Evolutionary conservation across 2,113 vertebrate genomes (phyloP), one percentile per base, ranked within the genome.

Genomic region (Trematocara stigmaticum): DNA sequence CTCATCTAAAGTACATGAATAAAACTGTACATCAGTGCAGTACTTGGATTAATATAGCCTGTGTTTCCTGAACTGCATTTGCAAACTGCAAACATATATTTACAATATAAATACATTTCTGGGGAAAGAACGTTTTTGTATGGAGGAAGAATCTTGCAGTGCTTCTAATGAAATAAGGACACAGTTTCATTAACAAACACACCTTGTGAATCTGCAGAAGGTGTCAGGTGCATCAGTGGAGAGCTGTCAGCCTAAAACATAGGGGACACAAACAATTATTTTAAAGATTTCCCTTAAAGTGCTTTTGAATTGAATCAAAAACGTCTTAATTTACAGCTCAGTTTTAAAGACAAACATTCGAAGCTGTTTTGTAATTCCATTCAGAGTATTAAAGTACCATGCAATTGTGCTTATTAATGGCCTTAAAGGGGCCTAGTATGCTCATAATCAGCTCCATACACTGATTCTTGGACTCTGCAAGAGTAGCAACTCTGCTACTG

Each of bases 161-260:
- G 40, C 12, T 74, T 29, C 15, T 31, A 49, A 47, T 47, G 2
- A 47, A 45, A 47, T 45, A 38, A 23, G 12, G 20, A 87, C n/a
- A 38, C 31, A 31, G 11, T 26, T 53, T 23, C 16, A 80, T 20
- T 66, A 29, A 86, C 10, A 85, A 35, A 93, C 89, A 11, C 10
- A 95, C 92, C 89, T 90, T 53, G 84, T 74, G 53, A 23, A 31
- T 69, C 78, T 40, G 82, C 52, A 69, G 69, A 13, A 11, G 90
- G 16, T 40, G 47, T 31, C 12, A 12, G 38, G 56, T 10, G 34
- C n/a, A 81, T 20, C 6, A 52, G 56, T 3, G 82, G 55, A 10
- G 82, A 71, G 51, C 26, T 79, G 55, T 42, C 45, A 78, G 59
- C 82, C 95, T 95, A 26, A 4, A 81, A 64, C 86, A 52, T 81